Percentiles rank a stretch among this genome's conserved stretches.
Evolutionary conservation across 2,113 vertebrate species (phyloP).

Genomic region (Anarrhichthys ocellatus): DNA sequence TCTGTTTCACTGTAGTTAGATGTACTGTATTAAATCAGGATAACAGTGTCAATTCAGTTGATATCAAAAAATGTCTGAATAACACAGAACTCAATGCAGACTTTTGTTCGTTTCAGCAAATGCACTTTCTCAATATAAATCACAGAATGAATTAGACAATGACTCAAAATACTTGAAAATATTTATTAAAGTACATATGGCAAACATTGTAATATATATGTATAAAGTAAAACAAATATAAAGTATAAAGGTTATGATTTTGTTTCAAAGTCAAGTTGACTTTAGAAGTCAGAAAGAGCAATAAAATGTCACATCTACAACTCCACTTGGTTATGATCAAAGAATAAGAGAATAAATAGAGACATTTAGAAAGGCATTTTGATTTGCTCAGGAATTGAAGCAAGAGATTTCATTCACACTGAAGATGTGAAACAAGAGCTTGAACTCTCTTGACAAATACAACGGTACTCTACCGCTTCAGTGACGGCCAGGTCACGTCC

Average conservation of each 20-base stretch:
- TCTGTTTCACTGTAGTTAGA: not conserved
- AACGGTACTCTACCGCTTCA: slow-evolving; percentile 19
- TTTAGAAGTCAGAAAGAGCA: slow-evolving; percentile 66
- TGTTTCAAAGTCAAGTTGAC: slow-evolving; percentile 68
- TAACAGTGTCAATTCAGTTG: not conserved
- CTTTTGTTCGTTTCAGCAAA: not conserved
- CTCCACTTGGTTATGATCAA: slow-evolving; percentile 68
- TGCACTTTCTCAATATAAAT: not conserved
- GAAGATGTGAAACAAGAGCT: slow-evolving; percentile 37
- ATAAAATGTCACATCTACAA: slow-evolving; percentile 58
- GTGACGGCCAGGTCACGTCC: slow-evolving; percentile 40
- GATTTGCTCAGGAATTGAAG: slow-evolving; percentile 40
- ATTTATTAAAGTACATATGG: slow-evolving; percentile 82
- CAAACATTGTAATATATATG: slow-evolving; percentile 65
- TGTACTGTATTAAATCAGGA: not conserved
- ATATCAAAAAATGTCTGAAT: not conserved
- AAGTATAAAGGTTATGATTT: slow-evolving; percentile 75
- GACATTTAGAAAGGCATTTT: slow-evolving; percentile 35
- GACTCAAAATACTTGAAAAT: slow-evolving; percentile 68
- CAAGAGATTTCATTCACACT: slow-evolving; percentile 10
- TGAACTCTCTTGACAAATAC: slow-evolving; percentile 21
- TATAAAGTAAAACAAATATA: slow-evolving; percentile 67
- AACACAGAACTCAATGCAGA: not conserved
- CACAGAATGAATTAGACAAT: slow-evolving; percentile 15
- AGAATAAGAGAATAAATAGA: slow-evolving; percentile 77